Base-by-base conservation (phyloP, 2,113 vertebrate genomes). In the Chaetodon auriga region DNA sequence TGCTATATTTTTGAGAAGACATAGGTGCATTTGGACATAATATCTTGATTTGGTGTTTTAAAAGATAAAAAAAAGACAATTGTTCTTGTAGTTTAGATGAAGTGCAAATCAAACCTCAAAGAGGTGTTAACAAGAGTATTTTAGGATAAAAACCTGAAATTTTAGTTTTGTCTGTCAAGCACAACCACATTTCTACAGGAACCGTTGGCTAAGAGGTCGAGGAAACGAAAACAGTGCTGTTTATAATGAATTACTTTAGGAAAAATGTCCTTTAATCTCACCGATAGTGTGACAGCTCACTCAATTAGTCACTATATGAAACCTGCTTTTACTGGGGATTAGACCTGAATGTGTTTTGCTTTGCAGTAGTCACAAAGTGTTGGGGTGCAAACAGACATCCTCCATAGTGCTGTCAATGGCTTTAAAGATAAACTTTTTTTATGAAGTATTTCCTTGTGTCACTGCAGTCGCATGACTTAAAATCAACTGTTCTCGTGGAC, bases 1-100 rank as follows among this genome's bases (percentile, higher is more conserved):
- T 95, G 97, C 96, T 99, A 96, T 99, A 98, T 98, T 99, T 98
- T 98, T 96, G 96, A 96, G 96, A 96, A 91, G 91, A 95, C 89
- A 87, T 94, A 91, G 89, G 95, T 93, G 87, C 93, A 94, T 96
- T 95, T 95, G 90, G 90, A 93, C 93, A 95, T 94, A 90, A 88
- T 93, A 93, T 93, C 93, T 96, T 96, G 92, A 95, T 94, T 96
- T 96, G 93, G 88, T 89, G 95, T 94, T 97, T 96, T 95, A 94
- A 95, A 84, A 90, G 68, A 82, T 96, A 91, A 84, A 85, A 55
- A 71, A 94, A 92, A 94, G 64, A 78, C 78, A 88, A 86, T 75
- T 88, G 93, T 91, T 95, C 85, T 90, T 88, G 94, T 95, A 96
- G 93, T 96, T 95, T 91, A 94, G 94, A 95, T 85, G 84, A 96